phyloP scores from a whole-genome alignment of 2,113 vertebrate species.

The Amphiprion percula region DNA sequence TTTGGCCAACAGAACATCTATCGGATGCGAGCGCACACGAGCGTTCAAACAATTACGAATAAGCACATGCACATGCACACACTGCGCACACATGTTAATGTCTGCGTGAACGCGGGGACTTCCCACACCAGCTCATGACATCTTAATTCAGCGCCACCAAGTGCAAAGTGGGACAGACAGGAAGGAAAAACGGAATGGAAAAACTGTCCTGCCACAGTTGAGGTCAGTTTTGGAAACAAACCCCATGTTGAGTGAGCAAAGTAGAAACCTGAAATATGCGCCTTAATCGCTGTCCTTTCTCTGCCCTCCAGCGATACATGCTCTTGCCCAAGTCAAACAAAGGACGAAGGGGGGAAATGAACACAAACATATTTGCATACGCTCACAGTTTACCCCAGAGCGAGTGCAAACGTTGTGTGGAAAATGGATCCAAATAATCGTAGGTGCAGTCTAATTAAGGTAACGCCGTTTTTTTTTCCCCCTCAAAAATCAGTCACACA shows the following conservation, averaged over 20 bases:
- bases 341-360: constrained; percentile 60
- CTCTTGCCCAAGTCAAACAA: constrained; percentile 69
- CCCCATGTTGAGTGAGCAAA: constrained; percentile 54
- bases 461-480: constrained; percentile 40
- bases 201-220: constrained; percentile 57
- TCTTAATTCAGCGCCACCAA: constrained; percentile 63
- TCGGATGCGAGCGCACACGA: background rate
- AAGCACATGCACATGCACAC: constrained; percentile 10
- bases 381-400: constrained; percentile 59
- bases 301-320: constrained; percentile 72
- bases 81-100: constrained; percentile 52
- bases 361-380: constrained; percentile 77
- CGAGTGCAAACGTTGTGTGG: constrained; percentile 40
- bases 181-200: constrained; percentile 52
- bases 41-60: constrained; percentile 41
- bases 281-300: constrained; percentile 72
- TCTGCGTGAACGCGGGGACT: constrained; percentile 72
- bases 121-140: constrained; percentile 70
- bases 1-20: constrained; percentile 54
- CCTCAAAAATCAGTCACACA: constrained; percentile 59
- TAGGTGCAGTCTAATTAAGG: constrained; percentile 62
- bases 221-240: constrained; percentile 72
- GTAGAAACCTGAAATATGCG: constrained; percentile 72
- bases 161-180: constrained; percentile 25
- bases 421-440: constrained; percentile 64